Evolutionary conservation across 2,113 vertebrate species (phyloP).

Genomic region (Coregonus clupeaformis): DNA sequence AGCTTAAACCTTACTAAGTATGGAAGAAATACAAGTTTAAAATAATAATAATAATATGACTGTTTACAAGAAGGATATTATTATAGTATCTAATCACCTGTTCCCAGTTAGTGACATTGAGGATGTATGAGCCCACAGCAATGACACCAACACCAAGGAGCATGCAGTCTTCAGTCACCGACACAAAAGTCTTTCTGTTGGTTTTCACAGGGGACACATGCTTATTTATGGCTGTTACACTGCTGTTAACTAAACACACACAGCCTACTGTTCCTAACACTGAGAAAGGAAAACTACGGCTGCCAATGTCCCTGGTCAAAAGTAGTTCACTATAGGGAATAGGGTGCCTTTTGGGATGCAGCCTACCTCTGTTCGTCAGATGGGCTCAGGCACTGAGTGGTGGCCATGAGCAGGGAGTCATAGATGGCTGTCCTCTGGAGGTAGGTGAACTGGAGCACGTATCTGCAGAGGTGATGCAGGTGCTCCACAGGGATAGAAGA

Average conservation of each 20-base stretch:
- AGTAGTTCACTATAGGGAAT: too few species aligned
- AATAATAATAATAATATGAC: neutral
- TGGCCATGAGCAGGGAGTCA: slow-evolving; percentile 73
- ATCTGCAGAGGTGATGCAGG: slow-evolving; percentile 73
- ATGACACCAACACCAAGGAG: slow-evolving; percentile 87
- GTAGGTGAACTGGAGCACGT: slow-evolving; percentile 83
- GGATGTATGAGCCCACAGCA: slow-evolving; percentile 82
- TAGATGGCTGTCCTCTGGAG: slow-evolving; percentile 80
- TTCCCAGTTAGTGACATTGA: slow-evolving; percentile 71
- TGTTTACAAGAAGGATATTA: neutral
- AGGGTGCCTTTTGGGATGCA: neutral
- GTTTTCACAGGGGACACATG: neutral
- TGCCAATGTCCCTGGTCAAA: too few species aligned
- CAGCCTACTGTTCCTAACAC: neutral
- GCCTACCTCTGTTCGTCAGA: slow-evolving; percentile 83
- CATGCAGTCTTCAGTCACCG: slow-evolving; percentile 92
- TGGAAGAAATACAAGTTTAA: neutral
- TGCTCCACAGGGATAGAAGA: slow-evolving; percentile 69
- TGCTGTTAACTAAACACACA: too few species aligned
- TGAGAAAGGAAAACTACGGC: neutral
- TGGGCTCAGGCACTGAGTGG: slow-evolving; percentile 73
- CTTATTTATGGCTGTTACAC: too few species aligned
- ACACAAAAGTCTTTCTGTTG: slow-evolving; percentile 83
- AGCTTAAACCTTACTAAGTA: neutral
- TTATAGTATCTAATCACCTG: slow-evolving; percentile 72